Evolutionary conservation across 2,113 vertebrate species (phyloP).

Genomic region (Irena cyanogastra): DNA sequence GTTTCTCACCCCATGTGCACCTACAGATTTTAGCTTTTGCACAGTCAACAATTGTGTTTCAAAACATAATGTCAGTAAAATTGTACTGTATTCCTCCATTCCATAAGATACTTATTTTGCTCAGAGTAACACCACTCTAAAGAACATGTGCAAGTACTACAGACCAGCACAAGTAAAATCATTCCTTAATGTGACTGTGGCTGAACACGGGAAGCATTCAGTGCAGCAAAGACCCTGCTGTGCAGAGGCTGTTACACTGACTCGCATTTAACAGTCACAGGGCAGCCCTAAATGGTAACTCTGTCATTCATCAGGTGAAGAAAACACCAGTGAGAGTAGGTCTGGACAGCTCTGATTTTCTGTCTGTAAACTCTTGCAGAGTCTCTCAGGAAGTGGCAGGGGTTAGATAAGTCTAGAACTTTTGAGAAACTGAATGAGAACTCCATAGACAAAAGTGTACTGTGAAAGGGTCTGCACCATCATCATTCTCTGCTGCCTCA

Average conservation of each 20-base stretch:
- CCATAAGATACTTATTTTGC: background rate
- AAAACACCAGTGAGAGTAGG: background rate
- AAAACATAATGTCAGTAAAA: conserved; percentile 25
- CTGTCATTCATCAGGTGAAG: background rate
- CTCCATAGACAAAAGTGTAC: conserved; percentile 93
- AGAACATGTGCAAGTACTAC: background rate
- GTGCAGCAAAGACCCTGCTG: background rate
- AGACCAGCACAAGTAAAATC: background rate
- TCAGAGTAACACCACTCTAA: conserved; percentile 22
- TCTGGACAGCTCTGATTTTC: background rate
- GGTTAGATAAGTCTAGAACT: conserved; percentile 92
- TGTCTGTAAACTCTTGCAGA: conserved; percentile 22
- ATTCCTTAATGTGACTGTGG: background rate
- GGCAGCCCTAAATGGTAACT: background rate
- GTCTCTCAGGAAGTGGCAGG: background rate
- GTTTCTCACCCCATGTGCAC: background rate
- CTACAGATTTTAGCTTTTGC: background rate
- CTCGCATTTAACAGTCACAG: background rate
- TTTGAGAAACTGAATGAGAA: conserved; percentile 92
- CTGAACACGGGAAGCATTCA: background rate
- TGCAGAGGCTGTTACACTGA: background rate
- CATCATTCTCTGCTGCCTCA: conserved; percentile 92
- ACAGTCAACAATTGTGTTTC: conserved; percentile 5
- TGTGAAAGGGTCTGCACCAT: conserved; percentile 95
- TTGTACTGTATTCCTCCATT: background rate